phyloP scores from a whole-genome alignment of 1,140 invertebrate genomes.

The Reticulitermes speratus region DNA sequence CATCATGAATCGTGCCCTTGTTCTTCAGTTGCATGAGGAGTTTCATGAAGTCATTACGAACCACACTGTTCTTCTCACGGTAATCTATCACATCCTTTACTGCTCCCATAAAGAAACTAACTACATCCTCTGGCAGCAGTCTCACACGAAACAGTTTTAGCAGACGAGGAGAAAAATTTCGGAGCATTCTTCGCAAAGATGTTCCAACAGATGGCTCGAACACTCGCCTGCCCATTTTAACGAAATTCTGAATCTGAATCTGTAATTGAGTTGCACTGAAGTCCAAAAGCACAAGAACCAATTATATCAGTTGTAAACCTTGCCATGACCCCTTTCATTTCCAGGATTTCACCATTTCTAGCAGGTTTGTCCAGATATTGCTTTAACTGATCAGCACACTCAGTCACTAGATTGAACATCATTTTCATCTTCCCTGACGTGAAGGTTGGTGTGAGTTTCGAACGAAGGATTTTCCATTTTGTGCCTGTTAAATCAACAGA shows the following conservation, averaged over 20 bases:
- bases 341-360: conserved; percentile 42
- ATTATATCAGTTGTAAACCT: conserved; percentile 59
- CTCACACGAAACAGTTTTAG: conserved; percentile 8
- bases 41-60: conserved; percentile 37
- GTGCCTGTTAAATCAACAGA: conserved; percentile 39
- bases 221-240: conserved; percentile 46
- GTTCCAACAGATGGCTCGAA: conserved; percentile 38
- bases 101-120: conserved; percentile 39
- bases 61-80: conserved; percentile 41
- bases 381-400: conserved; percentile 27
- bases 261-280: conserved; percentile 53
- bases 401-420: conserved; percentile 39
- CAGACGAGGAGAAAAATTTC: not conserved
- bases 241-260: conserved; percentile 52
- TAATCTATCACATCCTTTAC: conserved; percentile 37
- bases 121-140: conserved; percentile 12
- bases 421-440: conserved; percentile 50
- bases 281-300: conserved; percentile 55
- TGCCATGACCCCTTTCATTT: conserved; percentile 48
- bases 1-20: conserved; percentile 20
- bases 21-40: conserved; percentile 33
- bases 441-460: conserved; percentile 51
- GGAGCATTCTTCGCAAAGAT: not conserved
- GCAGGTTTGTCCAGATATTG: conserved; percentile 44
- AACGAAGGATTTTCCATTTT: conserved; percentile 49